Evolutionary conservation across 2,797 vertebrate species (phyloP).

Genomic region (Bovichtus variegatus): DNA sequence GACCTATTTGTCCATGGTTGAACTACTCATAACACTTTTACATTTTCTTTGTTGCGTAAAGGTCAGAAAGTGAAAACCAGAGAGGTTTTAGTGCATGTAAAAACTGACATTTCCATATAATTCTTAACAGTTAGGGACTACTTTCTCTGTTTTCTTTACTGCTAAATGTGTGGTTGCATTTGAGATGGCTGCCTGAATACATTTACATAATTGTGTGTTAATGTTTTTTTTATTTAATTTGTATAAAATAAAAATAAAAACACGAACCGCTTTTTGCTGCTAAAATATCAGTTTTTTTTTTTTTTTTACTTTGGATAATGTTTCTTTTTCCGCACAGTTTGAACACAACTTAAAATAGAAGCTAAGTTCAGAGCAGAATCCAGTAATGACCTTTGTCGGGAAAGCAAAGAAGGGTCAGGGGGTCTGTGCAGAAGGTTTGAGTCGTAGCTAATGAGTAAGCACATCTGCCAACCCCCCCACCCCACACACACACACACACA

Average conservation of each 20-base stretch:
- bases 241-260: background rate
- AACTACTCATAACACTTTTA: background rate
- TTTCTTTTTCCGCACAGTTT: background rate
- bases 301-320: background rate
- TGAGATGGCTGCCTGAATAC: background rate
- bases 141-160: background rate
- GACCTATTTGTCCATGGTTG: background rate
- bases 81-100: background rate
- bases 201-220: background rate
- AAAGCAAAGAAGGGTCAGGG: constrained; percentile 19
- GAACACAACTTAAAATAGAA: background rate
- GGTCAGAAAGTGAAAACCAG: background rate
- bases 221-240: background rate
- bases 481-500: background rate
- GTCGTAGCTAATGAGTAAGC: constrained; percentile 34
- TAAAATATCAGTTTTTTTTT: background rate
- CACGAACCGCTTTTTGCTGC: background rate
- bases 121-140: background rate
- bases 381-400: background rate
- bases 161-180: background rate
- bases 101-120: background rate
- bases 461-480: constrained; percentile 10
- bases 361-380: background rate
- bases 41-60: background rate
- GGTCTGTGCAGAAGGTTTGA: background rate